These are phyloP conservation scores for Dasyornis broadbenti DNA, from an alignment of 2,113 vertebrate genomes.

Conservation along the genomic window DNA sequence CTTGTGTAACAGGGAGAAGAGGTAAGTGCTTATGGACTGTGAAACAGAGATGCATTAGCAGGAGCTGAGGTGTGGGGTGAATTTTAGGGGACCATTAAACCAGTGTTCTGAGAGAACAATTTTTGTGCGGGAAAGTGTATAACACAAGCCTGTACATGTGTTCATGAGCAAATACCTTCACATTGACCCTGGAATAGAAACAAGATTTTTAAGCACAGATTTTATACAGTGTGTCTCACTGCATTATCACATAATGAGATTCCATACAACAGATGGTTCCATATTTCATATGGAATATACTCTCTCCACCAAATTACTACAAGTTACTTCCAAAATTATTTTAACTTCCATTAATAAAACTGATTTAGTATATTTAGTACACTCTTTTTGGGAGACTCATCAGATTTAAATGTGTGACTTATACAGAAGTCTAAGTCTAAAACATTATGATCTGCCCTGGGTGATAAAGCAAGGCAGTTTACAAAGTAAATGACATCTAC, in stretches of 20 bases:
- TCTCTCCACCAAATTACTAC: conserved; percentile 35
- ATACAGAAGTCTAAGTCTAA: not conserved
- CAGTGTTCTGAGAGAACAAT: not conserved
- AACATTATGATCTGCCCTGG: conserved; percentile 38
- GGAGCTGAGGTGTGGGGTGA: not conserved
- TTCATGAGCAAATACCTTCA: not conserved
- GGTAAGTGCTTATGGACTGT: not conserved
- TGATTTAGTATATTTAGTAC: not conserved
- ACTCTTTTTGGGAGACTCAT: conserved; percentile 36
- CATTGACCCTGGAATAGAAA: not conserved
- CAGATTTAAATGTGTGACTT: conserved; percentile 36
- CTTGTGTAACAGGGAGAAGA: not conserved
- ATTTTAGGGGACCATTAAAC: not conserved
- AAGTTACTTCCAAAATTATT: conserved; percentile 45
- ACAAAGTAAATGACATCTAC: conserved; percentile 49
- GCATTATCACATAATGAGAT: conserved; percentile 13
- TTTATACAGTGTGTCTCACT: not conserved
- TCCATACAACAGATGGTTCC: conserved; percentile 22
- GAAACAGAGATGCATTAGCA: not conserved
- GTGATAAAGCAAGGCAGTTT: conserved; percentile 55
- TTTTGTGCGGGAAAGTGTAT: not conserved
- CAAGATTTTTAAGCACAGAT: not conserved
- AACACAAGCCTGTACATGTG: not conserved
- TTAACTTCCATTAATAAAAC: conserved; percentile 51
- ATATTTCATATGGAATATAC: conserved; percentile 41